These are phyloP conservation scores for Talpa occidentalis DNA, from an alignment of 2,113 vertebrate genomes.

Conservation along the genomic window DNA sequence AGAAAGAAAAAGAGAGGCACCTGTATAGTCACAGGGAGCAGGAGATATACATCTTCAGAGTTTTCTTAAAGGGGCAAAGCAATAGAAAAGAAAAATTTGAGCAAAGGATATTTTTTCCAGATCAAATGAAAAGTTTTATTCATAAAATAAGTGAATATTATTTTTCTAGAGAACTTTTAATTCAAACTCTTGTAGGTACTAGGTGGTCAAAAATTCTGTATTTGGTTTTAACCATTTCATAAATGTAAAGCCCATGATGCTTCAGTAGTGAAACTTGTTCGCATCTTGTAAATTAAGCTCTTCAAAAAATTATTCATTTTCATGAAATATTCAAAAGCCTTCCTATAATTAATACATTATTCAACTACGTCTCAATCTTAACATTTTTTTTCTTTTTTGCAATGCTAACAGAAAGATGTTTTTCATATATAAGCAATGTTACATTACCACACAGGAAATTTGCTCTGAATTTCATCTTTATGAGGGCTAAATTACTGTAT, in stretches of 20 bases:
- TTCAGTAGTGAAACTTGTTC: slow-evolving; percentile 4
- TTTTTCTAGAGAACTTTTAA: slow-evolving; percentile 13
- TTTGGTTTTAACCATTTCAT: not conserved
- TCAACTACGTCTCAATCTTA: slow-evolving; percentile 22
- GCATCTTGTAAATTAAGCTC: not conserved
- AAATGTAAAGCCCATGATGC: not conserved
- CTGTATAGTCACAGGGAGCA: too few relatives aligned
- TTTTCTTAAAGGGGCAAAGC: not conserved
- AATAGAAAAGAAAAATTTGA: not conserved
- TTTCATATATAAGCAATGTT: not conserved
- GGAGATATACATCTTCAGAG: not conserved
- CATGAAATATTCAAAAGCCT: not conserved
- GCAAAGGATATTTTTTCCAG: slow-evolving; percentile 9
- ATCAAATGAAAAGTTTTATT: slow-evolving; percentile 26
- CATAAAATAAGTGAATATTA: slow-evolving; percentile 16
- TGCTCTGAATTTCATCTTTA: slow-evolving; percentile 20
- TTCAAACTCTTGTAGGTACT: not conserved
- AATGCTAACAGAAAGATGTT: not conserved
- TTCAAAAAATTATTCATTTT: not conserved
- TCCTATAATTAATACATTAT: not conserved
- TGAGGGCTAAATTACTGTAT: not conserved
- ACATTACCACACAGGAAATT: not conserved
- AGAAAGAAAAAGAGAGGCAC: too few relatives aligned
- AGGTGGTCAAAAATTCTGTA: not conserved
- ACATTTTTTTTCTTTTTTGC: not conserved